Percentiles rank a stretch among this genome's conserved stretches.
These are phyloP conservation scores for Pagetopsis macropterus DNA, from an alignment of 2,797 vertebrate species.

Conservation along the genomic window DNA sequence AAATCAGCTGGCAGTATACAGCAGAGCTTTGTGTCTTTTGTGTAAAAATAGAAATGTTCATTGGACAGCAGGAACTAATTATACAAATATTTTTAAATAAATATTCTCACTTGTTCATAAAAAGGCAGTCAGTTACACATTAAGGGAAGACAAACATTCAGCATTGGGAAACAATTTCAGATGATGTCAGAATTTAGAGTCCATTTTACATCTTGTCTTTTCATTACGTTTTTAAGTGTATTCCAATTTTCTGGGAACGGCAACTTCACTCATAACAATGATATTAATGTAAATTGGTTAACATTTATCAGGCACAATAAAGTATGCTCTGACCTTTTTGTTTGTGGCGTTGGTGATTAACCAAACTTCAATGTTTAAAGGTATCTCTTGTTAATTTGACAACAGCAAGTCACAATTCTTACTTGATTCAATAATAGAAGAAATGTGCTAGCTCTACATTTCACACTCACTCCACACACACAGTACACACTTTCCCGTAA, in stretches of 20 bases:
- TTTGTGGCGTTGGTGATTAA: too few relatives aligned
- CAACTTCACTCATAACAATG: too few relatives aligned
- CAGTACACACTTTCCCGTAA: conserved; percentile 44
- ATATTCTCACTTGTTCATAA: neutral
- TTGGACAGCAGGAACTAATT: neutral
- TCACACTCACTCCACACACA: neutral
- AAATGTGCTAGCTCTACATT: neutral
- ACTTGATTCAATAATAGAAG: neutral
- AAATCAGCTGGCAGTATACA: neutral
- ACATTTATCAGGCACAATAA: too few relatives aligned
- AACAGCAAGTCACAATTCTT: too few relatives aligned
- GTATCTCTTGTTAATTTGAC: too few relatives aligned
- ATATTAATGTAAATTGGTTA: too few relatives aligned
- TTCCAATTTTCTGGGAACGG: too few relatives aligned
- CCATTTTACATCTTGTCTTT: too few relatives aligned
- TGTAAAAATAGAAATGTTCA: neutral
- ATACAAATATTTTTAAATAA: neutral
- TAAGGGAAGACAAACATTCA: neutral
- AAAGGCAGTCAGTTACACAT: neutral
- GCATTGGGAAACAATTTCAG: neutral
- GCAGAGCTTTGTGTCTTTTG: neutral
- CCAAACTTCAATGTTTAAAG: too few relatives aligned
- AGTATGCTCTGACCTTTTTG: too few relatives aligned
- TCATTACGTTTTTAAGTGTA: too few relatives aligned
- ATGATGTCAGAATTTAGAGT: too few relatives aligned